Percentiles rank a stretch among this genome's conserved stretches.
Conservation (phyloP, 2,797 vertebrate species). For the Columba guinea region DNA sequence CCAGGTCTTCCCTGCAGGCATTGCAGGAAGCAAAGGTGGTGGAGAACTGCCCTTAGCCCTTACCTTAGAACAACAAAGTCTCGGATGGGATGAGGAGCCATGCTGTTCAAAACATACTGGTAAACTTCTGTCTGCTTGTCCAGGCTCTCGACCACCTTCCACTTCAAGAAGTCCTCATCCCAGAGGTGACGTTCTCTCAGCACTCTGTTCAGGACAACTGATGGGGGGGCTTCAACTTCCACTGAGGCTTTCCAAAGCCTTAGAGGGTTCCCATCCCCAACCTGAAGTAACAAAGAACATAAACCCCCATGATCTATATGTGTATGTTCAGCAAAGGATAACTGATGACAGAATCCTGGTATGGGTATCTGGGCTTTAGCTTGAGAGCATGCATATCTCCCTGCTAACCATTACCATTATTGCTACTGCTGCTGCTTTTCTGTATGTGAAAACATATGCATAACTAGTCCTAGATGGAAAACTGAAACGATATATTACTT, state of each 20-base stretch:
- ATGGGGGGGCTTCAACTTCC: slow-evolving; percentile 95
- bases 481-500: neutral
- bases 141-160: slow-evolving; percentile 91
- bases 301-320: neutral
- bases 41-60: slow-evolving; percentile 40
- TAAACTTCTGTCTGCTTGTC: slow-evolving; percentile 96
- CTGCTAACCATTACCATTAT: neutral
- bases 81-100: slow-evolving; percentile 94
- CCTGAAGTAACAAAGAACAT: slow-evolving; percentile 74
- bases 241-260: slow-evolving; percentile 91
- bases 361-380: neutral
- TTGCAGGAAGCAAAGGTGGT: neutral
- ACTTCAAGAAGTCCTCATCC: slow-evolving; percentile 96
- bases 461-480: neutral
- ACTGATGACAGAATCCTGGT: neutral
- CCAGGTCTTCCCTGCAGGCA: neutral
- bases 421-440: neutral
- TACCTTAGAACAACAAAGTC: slow-evolving; percentile 95
- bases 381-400: neutral
- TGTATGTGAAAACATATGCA: neutral
- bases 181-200: slow-evolving; percentile 95
- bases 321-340: neutral
- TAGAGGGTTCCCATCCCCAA: slow-evolving; percentile 92
- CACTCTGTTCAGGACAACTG: slow-evolving; percentile 92
- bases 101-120: slow-evolving; percentile 91